These are phyloP conservation scores for Noctilio leporinus DNA, from an alignment of 2,113 vertebrate species.

Conservation along the genomic window DNA sequence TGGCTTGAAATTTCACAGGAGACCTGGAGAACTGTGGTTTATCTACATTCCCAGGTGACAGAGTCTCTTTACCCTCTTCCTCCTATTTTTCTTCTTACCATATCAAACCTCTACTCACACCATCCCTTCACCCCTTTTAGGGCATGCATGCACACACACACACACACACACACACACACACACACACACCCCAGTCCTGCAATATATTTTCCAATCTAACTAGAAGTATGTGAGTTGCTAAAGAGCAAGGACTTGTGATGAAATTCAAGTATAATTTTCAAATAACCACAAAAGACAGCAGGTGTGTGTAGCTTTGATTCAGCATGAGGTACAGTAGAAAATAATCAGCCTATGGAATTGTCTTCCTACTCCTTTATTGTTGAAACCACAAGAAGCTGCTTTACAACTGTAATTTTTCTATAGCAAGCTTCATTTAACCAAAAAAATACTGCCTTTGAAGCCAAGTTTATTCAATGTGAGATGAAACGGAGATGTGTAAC, in stretches of 20 bases:
- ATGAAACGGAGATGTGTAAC: background rate
- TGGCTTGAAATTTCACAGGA: background rate
- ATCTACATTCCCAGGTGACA: background rate
- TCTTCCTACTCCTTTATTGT: background rate
- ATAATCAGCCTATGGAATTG: background rate
- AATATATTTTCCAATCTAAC: background rate
- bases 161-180: background rate
- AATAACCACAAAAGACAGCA: background rate
- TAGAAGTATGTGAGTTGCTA: background rate
- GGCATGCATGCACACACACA: background rate
- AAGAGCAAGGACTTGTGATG: background rate
- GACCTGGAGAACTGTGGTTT: background rate
- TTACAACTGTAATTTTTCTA: background rate
- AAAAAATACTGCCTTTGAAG: background rate
- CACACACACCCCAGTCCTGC: too few species aligned
- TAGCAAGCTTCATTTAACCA: background rate
- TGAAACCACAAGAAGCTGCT: background rate
- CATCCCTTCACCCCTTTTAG: background rate
- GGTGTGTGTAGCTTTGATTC: background rate
- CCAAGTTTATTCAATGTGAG: background rate
- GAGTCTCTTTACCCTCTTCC: background rate
- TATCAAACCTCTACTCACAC: accelerated
- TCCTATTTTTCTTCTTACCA: background rate
- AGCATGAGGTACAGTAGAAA: background rate
- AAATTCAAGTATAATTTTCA: background rate